Evolutionary conservation across 2,888 invertebrate species (phyloP).

Genomic region (Spatulosminthurus flaviceps): DNA sequence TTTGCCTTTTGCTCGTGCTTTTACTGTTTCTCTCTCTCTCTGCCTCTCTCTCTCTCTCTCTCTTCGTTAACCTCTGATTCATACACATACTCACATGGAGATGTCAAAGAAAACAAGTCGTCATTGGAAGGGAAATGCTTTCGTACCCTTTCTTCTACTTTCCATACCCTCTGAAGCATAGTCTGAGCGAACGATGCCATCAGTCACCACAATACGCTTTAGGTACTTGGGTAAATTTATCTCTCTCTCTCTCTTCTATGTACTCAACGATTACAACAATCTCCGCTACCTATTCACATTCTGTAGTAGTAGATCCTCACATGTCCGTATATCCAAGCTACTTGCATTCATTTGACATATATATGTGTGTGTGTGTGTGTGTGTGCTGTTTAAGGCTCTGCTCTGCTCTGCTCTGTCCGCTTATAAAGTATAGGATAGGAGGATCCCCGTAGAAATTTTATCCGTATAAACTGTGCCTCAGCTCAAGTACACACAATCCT

Average conservation of each 20-base stretch:
- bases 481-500: background rate
- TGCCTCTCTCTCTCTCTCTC: background rate
- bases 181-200: slow-evolving; percentile 15
- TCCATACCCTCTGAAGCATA: slow-evolving; percentile 24
- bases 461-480: background rate
- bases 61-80: slow-evolving; percentile 5
- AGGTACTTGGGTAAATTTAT: slow-evolving; percentile 27
- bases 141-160: slow-evolving; percentile 15
- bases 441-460: background rate
- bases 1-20: background rate
- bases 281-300: slow-evolving; percentile 2
- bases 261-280: slow-evolving; percentile 8
- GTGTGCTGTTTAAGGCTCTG: no score
- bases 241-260: no score
- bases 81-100: background rate
- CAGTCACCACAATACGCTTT: slow-evolving; percentile 25
- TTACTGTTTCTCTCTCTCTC: background rate
- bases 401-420: no score
- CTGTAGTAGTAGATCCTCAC: background rate
- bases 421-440: no score
- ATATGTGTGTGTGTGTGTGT: no score
- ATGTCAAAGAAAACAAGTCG: slow-evolving; percentile 4
- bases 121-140: background rate
- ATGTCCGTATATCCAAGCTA: background rate
- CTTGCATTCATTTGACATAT: background rate